Percentiles rank a stretch among this genome's conserved stretches.
Evolutionary conservation across 2,797 vertebrate species (phyloP).

Genomic region (Pelodytes ibericus): DNA sequence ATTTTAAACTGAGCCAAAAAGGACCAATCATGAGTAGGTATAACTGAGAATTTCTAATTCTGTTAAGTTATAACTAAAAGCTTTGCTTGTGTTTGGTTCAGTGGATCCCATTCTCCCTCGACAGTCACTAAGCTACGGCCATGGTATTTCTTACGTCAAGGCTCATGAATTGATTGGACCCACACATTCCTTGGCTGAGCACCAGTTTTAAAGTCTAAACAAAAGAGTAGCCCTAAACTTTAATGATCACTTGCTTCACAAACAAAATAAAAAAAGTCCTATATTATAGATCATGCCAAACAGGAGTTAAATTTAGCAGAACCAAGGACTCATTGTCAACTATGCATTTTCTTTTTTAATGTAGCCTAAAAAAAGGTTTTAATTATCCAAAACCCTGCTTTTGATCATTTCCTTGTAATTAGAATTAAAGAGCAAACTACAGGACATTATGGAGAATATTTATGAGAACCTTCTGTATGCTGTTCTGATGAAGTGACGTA

Average conservation of each 20-base stretch:
- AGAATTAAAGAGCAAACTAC: conserved; percentile 1
- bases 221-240: not conserved
- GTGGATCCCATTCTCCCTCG: too few species aligned
- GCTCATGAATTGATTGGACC: too few species aligned
- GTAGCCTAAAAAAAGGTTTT: not conserved
- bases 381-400: not conserved
- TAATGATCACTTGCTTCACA: not conserved
- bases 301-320: not conserved
- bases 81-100: too few species aligned
- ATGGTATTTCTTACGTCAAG: too few species aligned
- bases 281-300: not conserved
- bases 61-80: not conserved
- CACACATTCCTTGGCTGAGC: not conserved
- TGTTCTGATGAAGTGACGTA: not conserved
- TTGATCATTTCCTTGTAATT: conserved; percentile 4
- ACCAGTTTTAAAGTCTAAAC: not conserved
- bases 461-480: not conserved
- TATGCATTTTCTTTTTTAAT: not conserved
- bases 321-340: not conserved
- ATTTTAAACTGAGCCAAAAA: too few species aligned
- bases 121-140: too few species aligned
- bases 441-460: not conserved
- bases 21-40: too few species aligned
- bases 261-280: not conserved
- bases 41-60: not conserved